Evolutionary conservation across 2,113 vertebrate genomes (phyloP).

Genomic region (Steatornis caripensis): DNA sequence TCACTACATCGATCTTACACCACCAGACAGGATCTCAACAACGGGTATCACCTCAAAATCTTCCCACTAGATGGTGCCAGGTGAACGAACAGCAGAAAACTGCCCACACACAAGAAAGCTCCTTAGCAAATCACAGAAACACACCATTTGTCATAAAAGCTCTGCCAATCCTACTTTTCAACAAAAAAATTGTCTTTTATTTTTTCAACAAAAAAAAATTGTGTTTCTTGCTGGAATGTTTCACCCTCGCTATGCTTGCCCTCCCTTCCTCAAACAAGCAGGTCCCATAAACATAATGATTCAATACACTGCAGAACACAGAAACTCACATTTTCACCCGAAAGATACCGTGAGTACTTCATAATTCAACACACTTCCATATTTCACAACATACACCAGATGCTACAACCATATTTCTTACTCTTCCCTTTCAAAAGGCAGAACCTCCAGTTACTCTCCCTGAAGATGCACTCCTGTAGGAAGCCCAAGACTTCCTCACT

Average conservation of each 20-base stretch:
- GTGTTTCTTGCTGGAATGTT: not conserved
- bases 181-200: not conserved
- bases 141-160: not conserved
- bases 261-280: not conserved
- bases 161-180: not conserved
- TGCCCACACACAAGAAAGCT: not conserved
- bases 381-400: not conserved
- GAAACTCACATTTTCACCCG: not conserved
- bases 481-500: not conserved
- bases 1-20: not conserved
- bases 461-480: not conserved
- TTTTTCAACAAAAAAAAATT: too few relatives aligned
- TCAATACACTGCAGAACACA: not conserved
- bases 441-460: not conserved
- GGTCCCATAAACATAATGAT: not conserved
- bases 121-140: too few relatives aligned
- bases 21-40: not conserved
- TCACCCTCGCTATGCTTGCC: not conserved
- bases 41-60: accelerated
- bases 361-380: not conserved
- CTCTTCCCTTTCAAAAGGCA: not conserved
- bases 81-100: not conserved
- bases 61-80: not conserved
- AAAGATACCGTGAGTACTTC: not conserved
- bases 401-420: not conserved